Evolutionary conservation across 2,797 vertebrate species (phyloP).

Genomic region (Antennarius maculatus): DNA sequence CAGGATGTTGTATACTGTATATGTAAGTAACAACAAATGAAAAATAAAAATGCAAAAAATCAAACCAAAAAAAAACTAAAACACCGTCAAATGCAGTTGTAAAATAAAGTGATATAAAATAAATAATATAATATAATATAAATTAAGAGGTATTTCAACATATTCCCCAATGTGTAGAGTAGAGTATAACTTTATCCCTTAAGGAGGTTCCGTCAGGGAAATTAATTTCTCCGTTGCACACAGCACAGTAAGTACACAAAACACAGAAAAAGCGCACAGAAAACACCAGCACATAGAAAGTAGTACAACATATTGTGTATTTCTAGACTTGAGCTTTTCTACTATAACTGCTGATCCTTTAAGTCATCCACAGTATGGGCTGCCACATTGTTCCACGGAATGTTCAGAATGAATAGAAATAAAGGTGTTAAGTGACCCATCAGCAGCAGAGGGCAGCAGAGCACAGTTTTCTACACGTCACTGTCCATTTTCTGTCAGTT

Average conservation of each 20-base stretch:
- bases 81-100: background rate
- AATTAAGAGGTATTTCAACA: background rate
- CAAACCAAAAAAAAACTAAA: background rate
- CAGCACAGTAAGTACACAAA: no score
- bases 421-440: conserved; percentile 15
- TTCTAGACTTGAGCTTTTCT: background rate
- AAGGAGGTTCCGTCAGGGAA: no score
- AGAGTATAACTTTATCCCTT: no score
- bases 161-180: no score
- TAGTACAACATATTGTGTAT: background rate
- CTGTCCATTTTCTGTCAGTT: background rate
- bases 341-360: background rate
- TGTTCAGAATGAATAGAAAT: background rate
- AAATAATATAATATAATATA: background rate
- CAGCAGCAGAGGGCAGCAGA: conserved; percentile 63
- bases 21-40: no score
- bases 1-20: no score
- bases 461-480: conserved; percentile 15
- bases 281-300: no score
- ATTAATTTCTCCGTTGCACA: no score
- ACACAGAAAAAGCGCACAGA: no score
- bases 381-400: background rate
- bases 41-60: background rate
- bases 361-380: background rate
- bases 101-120: background rate